Evolutionary conservation across 2,113 vertebrate species (phyloP).

Genomic region (Hylia prasina): DNA sequence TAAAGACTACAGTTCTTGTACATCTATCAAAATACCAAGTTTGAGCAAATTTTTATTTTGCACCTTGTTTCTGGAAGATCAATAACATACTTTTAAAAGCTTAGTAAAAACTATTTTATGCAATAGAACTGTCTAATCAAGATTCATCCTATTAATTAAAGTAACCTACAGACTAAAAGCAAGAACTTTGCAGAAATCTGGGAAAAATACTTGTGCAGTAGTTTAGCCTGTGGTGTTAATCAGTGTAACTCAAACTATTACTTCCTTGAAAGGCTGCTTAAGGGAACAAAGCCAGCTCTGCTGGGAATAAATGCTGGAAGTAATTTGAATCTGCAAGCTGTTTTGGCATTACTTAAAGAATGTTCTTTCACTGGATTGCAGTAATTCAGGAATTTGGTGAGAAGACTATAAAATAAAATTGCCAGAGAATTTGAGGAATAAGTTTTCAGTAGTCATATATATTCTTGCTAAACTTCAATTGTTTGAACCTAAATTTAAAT

Average conservation of each 20-base stretch:
- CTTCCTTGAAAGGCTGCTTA: background rate
- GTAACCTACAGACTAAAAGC: background rate
- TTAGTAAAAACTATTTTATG: background rate
- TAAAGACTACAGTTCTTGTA: background rate
- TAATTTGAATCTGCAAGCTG: background rate
- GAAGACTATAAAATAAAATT: background rate
- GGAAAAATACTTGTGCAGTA: background rate
- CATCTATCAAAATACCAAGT: background rate
- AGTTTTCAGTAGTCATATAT: background rate
- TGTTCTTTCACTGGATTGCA: background rate
- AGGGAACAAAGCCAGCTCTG: background rate
- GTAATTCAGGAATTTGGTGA: background rate
- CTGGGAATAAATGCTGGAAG: background rate
- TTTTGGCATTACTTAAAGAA: background rate
- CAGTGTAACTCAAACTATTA: background rate
- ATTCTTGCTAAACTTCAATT: background rate
- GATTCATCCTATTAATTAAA: background rate
- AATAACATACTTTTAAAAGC: background rate
- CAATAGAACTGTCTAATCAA: background rate
- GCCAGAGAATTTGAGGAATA: background rate
- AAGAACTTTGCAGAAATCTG: background rate
- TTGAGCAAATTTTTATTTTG: background rate
- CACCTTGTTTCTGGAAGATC: background rate
- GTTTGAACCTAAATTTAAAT: background rate
- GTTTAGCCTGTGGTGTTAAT: background rate